Conservation (phyloP, 2,797 vertebrate species). For the Buceros bicornis region DNA sequence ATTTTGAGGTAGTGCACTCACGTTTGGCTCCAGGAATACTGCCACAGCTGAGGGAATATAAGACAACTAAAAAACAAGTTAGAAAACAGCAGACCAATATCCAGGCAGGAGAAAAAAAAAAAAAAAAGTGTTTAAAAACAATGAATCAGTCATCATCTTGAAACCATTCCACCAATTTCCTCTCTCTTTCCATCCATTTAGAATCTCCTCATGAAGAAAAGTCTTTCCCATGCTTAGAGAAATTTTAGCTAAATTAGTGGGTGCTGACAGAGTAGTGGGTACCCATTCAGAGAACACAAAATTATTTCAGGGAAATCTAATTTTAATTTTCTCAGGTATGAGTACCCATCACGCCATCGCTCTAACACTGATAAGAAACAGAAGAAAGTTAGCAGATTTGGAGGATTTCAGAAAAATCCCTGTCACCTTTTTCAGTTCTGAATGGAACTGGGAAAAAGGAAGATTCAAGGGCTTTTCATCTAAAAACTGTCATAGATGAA, state of each 20-base stretch:
- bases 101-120: conserved; percentile 24
- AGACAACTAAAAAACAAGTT: conserved; percentile 73
- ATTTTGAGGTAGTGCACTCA: conserved; percentile 67
- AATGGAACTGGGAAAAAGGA: not conserved
- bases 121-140: conserved; percentile 9
- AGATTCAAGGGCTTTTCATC: not conserved
- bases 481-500: not conserved
- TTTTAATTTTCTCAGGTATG: conserved; percentile 44
- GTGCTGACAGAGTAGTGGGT: not conserved
- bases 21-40: conserved; percentile 64
- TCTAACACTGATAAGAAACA: not conserved
- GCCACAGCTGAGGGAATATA: conserved; percentile 72
- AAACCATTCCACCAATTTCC: not conserved
- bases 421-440: not conserved
- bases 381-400: not conserved
- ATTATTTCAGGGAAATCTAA: conserved; percentile 17
- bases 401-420: not conserved
- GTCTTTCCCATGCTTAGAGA: not conserved
- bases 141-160: conserved; percentile 43
- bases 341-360: not conserved
- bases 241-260: not conserved
- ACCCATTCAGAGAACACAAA: conserved; percentile 43
- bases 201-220: conserved; percentile 13
- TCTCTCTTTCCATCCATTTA: conserved; percentile 29
- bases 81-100: conserved; percentile 69